Evolutionary conservation across 2,888 invertebrate genomes (phyloP), one percentile per base, ranked within the genome.

Genomic region (Mesoligia furuncula): DNA sequence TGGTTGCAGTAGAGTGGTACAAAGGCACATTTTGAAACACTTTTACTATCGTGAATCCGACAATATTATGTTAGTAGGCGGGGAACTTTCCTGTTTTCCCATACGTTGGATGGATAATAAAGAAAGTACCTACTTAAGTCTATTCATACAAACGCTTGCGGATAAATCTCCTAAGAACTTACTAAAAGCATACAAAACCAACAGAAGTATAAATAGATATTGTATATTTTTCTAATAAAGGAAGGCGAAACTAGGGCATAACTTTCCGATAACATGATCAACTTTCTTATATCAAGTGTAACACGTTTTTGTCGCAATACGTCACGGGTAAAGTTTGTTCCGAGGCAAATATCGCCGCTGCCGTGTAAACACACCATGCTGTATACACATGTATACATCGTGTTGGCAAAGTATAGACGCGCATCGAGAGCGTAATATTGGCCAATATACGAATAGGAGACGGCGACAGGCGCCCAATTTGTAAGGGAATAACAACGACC

Each of bases 381-480:
- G 84, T 84, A 84, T 67, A 75, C 65, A 78, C 73, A 73, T 85
- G 65, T 80, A 73, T 85, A 87, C 87, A 84, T 77, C 79, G 84
- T 89, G 84, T 88, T 84, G 79, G 82, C 80, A 80, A 85, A 84
- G 87, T 88, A 87, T 87, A 88, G 80, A 82, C 87, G 86, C 88
- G 88, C 89, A 89, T 90, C 87, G 88, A 87, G 88, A 88, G 90
- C 83, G 91, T 89, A 91, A 92, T 91, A 91, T 92, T 77, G 89
- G 92, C 92, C 93, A 93, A 94, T 93, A 94, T 94, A 91, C 86
- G 93, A 93, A 91, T 91, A 88, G 92, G 85, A 90, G 89, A 88
- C 88, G 86, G 87, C 89, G 90, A 92, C 90, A 92, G 92, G 91
- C 93, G 93, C 91, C 93, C 94, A 94, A 94, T 94, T 94, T 94